phyloP scores from a whole-genome alignment of 2,113 vertebrate species.

The Podarcis cretensis region DNA sequence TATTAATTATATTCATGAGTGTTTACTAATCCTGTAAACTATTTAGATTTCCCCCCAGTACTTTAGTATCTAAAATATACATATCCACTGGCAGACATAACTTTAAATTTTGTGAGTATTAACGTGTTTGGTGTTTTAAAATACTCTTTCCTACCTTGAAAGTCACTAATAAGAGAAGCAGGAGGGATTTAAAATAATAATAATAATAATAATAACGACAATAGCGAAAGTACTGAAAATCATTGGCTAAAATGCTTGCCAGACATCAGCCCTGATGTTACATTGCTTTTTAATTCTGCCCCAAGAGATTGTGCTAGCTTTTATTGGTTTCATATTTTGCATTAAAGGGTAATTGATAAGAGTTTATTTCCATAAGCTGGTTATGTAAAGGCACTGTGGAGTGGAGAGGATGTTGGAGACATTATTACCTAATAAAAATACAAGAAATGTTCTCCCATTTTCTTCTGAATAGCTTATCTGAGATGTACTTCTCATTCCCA shows the following conservation, averaged over 20 bases:
- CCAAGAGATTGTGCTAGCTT: background rate
- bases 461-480: background rate
- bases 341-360: background rate
- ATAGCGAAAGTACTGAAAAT: background rate
- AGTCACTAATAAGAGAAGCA: background rate
- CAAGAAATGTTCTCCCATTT: background rate
- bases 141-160: background rate
- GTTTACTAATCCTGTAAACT: background rate
- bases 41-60: background rate
- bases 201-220: background rate
- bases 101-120: background rate
- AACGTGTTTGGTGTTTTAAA: background rate
- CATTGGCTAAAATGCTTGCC: background rate
- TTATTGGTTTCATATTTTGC: constrained; percentile 2
- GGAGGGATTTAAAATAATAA: background rate
- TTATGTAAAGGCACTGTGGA: background rate
- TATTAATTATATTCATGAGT: background rate
- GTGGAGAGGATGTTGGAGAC: background rate
- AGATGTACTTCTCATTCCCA: background rate
- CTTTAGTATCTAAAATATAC: background rate
- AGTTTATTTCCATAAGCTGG: background rate
- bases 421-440: background rate
- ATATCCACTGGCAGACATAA: background rate
- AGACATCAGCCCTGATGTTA: background rate
- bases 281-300: background rate